phyloP scores from a whole-genome alignment of 2,797 vertebrate genomes.

The Hypotaenidia philippensis region DNA sequence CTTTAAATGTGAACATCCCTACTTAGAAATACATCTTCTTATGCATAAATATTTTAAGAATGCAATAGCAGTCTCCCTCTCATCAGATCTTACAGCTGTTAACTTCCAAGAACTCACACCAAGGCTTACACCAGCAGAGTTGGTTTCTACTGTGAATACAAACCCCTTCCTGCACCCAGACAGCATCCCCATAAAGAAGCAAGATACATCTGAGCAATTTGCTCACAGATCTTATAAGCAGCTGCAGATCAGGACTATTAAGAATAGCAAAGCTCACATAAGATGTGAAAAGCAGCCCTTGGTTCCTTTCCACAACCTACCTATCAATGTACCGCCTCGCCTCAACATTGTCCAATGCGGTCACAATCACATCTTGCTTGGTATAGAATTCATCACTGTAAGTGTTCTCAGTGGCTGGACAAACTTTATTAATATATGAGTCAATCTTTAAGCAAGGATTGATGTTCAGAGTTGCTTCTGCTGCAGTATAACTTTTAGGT shows the following conservation, averaged over 20 bases:
- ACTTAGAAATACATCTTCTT: not conserved
- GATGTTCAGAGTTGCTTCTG: slow-evolving; percentile 89
- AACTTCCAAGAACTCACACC: not conserved
- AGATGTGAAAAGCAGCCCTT: not conserved
- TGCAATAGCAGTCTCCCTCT: not conserved
- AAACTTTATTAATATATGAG: slow-evolving; percentile 94
- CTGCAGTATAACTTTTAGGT: slow-evolving; percentile 96
- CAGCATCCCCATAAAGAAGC: not conserved
- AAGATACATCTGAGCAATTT: not conserved
- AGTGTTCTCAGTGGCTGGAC: slow-evolving; percentile 92
- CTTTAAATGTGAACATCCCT: not conserved
- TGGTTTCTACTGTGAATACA: not conserved
- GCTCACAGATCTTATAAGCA: not conserved
- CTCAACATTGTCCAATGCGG: slow-evolving; percentile 97
- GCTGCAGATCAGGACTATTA: not conserved
- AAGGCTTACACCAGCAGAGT: not conserved
- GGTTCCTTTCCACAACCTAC: slow-evolving; percentile 74
- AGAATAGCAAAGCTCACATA: not conserved
- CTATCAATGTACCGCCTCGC: slow-evolving; percentile 98
- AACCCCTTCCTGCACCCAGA: not conserved
- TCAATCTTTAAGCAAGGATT: slow-evolving; percentile 93
- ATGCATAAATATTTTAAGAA: not conserved
- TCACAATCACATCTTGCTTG: slow-evolving; percentile 90
- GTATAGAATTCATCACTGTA: slow-evolving; percentile 93
- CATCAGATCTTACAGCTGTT: not conserved